Percentiles rank a stretch among this genome's conserved stretches.
phyloP scores from a whole-genome alignment of 2,797 vertebrate species.

The Danio tinwini region DNA sequence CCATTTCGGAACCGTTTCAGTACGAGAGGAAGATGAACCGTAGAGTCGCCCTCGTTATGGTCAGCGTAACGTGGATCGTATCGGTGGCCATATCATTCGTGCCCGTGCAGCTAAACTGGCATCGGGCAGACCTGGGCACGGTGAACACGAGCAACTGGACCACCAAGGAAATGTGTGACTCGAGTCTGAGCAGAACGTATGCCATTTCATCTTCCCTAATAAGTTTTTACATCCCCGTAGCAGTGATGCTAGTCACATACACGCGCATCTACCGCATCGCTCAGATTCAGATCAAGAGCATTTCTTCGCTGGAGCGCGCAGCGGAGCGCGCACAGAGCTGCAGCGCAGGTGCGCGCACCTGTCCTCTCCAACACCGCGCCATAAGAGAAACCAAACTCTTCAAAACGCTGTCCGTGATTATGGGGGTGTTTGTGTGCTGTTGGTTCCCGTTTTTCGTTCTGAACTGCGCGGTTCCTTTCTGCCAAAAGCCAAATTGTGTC shows the following conservation, averaged over 20 bases:
- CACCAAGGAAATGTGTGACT: slow-evolving; percentile 67
- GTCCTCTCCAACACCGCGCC: slow-evolving; percentile 63
- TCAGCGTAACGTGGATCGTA: slow-evolving; percentile 74
- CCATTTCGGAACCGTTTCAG: slow-evolving; percentile 74
- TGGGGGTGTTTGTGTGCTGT: slow-evolving; percentile 77
- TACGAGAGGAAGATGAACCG: slow-evolving; percentile 76
- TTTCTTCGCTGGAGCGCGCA: slow-evolving; percentile 74
- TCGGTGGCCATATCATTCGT: slow-evolving; percentile 76
- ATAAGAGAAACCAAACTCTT: slow-evolving; percentile 75
- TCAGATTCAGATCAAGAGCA: slow-evolving; percentile 73
- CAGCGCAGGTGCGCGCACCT: slow-evolving; percentile 56
- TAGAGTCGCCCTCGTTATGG: slow-evolving; percentile 71
- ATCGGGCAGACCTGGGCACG: slow-evolving; percentile 66
- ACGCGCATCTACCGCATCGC: slow-evolving; percentile 77
- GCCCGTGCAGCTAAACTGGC: slow-evolving; percentile 76
- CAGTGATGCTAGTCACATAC: slow-evolving; percentile 76
- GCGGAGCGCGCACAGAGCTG: slow-evolving; percentile 71
- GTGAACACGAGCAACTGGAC: slow-evolving; percentile 69
- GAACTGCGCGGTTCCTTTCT: slow-evolving; percentile 76
- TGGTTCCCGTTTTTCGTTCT: slow-evolving; percentile 77
- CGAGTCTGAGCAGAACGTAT: slow-evolving; percentile 73
- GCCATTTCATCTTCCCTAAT: slow-evolving; percentile 77
- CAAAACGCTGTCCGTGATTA: slow-evolving; percentile 75
- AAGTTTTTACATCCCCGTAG: slow-evolving; percentile 78
- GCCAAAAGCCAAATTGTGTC: slow-evolving; percentile 67